Base-by-base conservation (phyloP, 2,888 invertebrate genomes). In the Cancer borealis region DNA sequence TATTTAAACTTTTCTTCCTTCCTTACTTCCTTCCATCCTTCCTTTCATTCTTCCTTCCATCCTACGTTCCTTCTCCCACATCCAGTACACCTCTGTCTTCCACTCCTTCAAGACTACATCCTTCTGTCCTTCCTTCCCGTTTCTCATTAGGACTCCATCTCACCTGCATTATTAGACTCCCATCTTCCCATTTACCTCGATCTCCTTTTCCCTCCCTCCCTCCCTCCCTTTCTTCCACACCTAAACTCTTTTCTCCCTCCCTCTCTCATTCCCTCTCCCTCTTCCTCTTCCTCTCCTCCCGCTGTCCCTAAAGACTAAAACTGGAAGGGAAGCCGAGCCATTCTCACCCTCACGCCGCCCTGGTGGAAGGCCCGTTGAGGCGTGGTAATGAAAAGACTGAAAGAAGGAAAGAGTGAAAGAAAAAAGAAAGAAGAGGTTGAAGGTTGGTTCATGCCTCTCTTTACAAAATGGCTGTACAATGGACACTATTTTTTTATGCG, bases 381-480 rank as follows among this genome's bases (percentile, higher is more conserved):
- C 54, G 39, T 30, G 30, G 84, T 60, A 45, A 91, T 60, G 60
- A 60, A 84, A 91, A 73, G 90, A n/a, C 26, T 60, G 54, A 93
- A 54, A 91, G 54, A 54, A 60, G 17, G 54, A 84, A 26, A 45
- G 47, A 30, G 88, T n/a, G 60, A 45, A 45, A 79, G 84, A 84
- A 47, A 49, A 47, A 30, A 47, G 66, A 49, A 49, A 49, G 88
- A 12, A 47, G 49, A 54, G 54, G 89, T 49, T 30, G 49, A 54
- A 21, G 88, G 45, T 47, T n/a, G 73, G n/a, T 47, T 84, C 47
- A 45, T 45, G 92, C 47, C 79, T 60, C 88, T 54, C 60, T 54
- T 88, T 88, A 92, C 88, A 88, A 92, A 88, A 88, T 92, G 84
- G 92, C 60, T 92, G 79, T 54, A 92, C 92, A 92, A 92, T 92